phyloP scores from a whole-genome alignment of 2,797 vertebrate species.

The Periophthalmus magnuspinnatus region DNA sequence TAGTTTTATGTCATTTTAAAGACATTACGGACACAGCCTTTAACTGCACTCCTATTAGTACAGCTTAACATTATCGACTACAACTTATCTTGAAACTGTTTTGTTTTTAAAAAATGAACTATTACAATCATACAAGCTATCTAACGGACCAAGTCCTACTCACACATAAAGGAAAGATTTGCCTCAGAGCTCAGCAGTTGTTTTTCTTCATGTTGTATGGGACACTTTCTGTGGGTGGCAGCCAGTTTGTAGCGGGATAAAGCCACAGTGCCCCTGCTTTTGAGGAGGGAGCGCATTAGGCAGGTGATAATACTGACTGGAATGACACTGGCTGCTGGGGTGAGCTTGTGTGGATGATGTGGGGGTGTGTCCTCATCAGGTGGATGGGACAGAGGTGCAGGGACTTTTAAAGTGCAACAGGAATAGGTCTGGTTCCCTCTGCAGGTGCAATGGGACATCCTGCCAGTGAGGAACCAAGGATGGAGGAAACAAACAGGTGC shows the following conservation, averaged over 20 bases:
- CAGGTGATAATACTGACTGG: conserved; percentile 63
- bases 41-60: conserved; percentile 27
- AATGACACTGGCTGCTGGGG: conserved; percentile 33
- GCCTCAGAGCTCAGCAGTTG: conserved; percentile 19
- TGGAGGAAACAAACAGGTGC: conserved; percentile 15
- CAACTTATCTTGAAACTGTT: conserved; percentile 19
- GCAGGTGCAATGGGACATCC: conserved; percentile 49
- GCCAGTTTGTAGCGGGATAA: conserved; percentile 14
- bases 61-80: conserved; percentile 37
- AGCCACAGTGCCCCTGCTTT: conserved; percentile 34
- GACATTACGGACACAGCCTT: conserved; percentile 3
- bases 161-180: conserved; percentile 35
- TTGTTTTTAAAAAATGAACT: conserved; percentile 34
- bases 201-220: conserved; percentile 34
- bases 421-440: conserved; percentile 61
- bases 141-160: conserved; percentile 35
- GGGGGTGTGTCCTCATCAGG: conserved; percentile 30
- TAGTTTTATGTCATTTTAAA: not conserved
- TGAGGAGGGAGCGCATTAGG: conserved; percentile 47
- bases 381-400: conserved; percentile 47
- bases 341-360: conserved; percentile 33
- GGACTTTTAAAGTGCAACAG: conserved; percentile 74
- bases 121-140: conserved; percentile 45
- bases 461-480: conserved; percentile 36
- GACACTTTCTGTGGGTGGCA: conserved; percentile 11